Evolutionary conservation across 2,888 invertebrate species (phyloP).

Genomic region (Nyleta sp.): DNA sequence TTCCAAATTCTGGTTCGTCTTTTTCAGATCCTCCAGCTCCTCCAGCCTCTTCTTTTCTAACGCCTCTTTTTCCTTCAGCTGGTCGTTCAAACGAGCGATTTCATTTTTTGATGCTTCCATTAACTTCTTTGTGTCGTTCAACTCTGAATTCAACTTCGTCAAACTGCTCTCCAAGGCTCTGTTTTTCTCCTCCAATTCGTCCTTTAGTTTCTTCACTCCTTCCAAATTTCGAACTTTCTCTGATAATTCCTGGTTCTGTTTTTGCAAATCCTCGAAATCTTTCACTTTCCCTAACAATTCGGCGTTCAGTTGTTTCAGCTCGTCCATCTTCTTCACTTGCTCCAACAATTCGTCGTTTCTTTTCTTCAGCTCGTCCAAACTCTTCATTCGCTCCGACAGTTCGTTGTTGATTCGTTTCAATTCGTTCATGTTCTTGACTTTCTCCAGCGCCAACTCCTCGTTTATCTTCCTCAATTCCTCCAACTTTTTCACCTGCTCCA

Average conservation of each 20-base stretch:
- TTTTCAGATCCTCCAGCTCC: background rate
- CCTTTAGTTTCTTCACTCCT: constrained; percentile 55
- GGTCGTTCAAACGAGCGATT: constrained; percentile 57
- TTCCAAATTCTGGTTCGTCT: constrained; percentile 53
- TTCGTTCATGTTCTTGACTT: constrained; percentile 44
- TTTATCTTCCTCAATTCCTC: background rate
- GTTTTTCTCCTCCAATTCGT: constrained; percentile 34
- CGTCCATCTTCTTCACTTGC: constrained; percentile 13
- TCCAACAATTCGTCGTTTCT: constrained; percentile 16
- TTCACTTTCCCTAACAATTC: constrained; percentile 34
- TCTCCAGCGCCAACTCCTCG: constrained; percentile 45
- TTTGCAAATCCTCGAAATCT: constrained; percentile 39
- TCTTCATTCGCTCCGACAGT: constrained; percentile 33
- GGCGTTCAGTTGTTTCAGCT: constrained; percentile 24
- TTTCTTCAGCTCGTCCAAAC: background rate
- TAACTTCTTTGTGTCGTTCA: background rate
- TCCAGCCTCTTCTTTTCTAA: background rate
- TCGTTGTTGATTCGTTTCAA: constrained; percentile 5
- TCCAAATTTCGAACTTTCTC: constrained; percentile 58
- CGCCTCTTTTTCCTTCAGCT: constrained; percentile 59
- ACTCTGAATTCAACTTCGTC: constrained; percentile 36
- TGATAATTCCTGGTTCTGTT: constrained; percentile 63
- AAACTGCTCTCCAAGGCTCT: constrained; percentile 36
- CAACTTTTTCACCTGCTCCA: background rate
- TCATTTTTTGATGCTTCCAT: constrained; percentile 31